These are phyloP conservation scores for Mergus octosetaceus DNA, from an alignment of 2,797 vertebrate species.

Conservation along the genomic window DNA sequence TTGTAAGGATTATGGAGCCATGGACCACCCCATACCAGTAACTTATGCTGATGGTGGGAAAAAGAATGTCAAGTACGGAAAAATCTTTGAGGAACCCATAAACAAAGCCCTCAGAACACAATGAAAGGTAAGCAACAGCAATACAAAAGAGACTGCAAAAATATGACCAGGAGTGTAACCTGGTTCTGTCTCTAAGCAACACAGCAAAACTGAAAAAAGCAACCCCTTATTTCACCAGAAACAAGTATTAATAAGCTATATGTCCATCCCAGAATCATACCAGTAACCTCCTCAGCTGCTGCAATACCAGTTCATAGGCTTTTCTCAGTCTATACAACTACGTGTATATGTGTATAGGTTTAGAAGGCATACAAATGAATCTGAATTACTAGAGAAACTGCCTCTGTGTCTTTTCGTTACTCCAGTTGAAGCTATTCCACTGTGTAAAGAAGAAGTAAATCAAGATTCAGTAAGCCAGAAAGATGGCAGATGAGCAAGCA, in stretches of 20 bases:
- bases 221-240: neutral
- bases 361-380: neutral
- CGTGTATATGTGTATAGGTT: rapidly evolving
- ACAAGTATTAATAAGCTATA: neutral
- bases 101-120: neutral
- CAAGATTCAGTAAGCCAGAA: neutral
- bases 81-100: neutral
- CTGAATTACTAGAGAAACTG: neutral
- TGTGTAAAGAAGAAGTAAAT: neutral
- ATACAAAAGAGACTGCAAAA: neutral
- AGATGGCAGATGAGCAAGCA: neutral
- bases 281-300: neutral
- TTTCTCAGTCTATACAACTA: neutral
- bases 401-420: neutral
- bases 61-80: neutral
- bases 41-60: neutral
- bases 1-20: rapidly evolving
- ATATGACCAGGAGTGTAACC: neutral
- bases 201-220: neutral
- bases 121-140: neutral
- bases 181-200: neutral
- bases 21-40: neutral
- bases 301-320: neutral
- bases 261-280: neutral
- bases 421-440: neutral